Conservation (phyloP, 2,113 vertebrate species). For the Cynopterus brachyotis region DNA sequence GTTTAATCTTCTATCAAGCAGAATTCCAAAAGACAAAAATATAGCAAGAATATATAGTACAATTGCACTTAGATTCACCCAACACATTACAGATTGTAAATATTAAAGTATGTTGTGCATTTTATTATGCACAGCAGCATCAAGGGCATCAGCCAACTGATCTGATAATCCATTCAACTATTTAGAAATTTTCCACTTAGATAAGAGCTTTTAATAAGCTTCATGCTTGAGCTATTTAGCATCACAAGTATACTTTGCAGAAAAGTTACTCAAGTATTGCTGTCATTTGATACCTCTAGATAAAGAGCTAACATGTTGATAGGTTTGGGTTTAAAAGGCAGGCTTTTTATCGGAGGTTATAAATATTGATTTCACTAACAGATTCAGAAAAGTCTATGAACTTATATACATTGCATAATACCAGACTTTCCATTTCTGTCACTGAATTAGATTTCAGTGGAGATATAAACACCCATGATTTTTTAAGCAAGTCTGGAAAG, state of each 20-base stretch:
- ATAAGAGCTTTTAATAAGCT: slow-evolving; percentile 62
- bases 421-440: slow-evolving; percentile 5
- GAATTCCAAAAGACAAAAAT: slow-evolving; percentile 76
- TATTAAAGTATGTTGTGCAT: slow-evolving; percentile 63
- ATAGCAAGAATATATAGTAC: slow-evolving; percentile 63
- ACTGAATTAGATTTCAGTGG: neutral
- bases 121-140: slow-evolving; percentile 71
- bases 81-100: slow-evolving; percentile 65
- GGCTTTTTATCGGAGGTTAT: slow-evolving; percentile 54
- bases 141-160: slow-evolving; percentile 76
- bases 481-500: neutral
- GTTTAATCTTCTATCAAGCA: slow-evolving; percentile 81
- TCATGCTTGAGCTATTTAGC: slow-evolving; percentile 41
- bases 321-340: slow-evolving; percentile 53
- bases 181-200: slow-evolving; percentile 61
- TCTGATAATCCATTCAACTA: slow-evolving; percentile 72
- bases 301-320: slow-evolving; percentile 44
- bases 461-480: neutral
- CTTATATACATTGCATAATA: slow-evolving; percentile 7
- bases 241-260: slow-evolving; percentile 65
- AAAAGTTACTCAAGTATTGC: slow-evolving; percentile 59
- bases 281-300: slow-evolving; percentile 44
- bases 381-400: slow-evolving; percentile 48
- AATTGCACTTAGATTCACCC: slow-evolving; percentile 69
- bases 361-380: slow-evolving; percentile 63